A percentile compares a stretch with the other conserved stretches of the same genome.
phyloP scores from a whole-genome alignment of 1,140 invertebrate species.

The Hypothenemus hampei region DNA sequence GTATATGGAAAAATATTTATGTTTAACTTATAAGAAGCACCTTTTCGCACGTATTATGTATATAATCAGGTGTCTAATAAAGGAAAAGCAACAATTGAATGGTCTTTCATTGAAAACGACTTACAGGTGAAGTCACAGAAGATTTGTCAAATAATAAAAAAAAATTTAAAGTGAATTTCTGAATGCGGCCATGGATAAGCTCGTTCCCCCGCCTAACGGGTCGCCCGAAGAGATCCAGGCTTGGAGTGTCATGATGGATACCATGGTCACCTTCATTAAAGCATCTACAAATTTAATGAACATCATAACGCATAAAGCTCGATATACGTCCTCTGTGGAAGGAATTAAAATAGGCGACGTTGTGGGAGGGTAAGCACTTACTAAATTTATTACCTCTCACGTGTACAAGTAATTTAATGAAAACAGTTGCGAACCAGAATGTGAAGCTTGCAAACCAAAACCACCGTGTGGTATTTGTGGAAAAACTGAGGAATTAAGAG shows the following conservation, averaged over 20 bases:
- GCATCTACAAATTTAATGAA: slow-evolving; percentile 28
- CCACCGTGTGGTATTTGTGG: slow-evolving; percentile 10
- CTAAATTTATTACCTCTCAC: not conserved
- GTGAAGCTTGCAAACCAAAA: slow-evolving; percentile 4
- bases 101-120: too few species aligned
- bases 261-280: slow-evolving; percentile 29
- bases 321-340: too few species aligned
- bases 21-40: too few species aligned
- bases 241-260: slow-evolving; percentile 33
- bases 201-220: slow-evolving; percentile 9
- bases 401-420: not conserved
- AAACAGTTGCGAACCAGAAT: slow-evolving; percentile 16
- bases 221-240: slow-evolving; percentile 26
- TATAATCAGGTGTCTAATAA: too few species aligned
- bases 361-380: slow-evolving; percentile 5
- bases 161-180: slow-evolving; percentile 1
- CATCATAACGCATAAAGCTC: slow-evolving; percentile 15
- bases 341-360: not conserved
- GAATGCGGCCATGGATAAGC: slow-evolving; percentile 3
- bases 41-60: too few species aligned
- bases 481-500: not conserved
- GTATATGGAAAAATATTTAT: too few species aligned
- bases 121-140: too few species aligned
- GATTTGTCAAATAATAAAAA: not conserved
- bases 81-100: too few species aligned